A percentile compares a stretch with the other conserved stretches of the same genome.
phyloP scores from a whole-genome alignment of 2,888 invertebrate genomes.

The Cephus spinipes region DNA sequence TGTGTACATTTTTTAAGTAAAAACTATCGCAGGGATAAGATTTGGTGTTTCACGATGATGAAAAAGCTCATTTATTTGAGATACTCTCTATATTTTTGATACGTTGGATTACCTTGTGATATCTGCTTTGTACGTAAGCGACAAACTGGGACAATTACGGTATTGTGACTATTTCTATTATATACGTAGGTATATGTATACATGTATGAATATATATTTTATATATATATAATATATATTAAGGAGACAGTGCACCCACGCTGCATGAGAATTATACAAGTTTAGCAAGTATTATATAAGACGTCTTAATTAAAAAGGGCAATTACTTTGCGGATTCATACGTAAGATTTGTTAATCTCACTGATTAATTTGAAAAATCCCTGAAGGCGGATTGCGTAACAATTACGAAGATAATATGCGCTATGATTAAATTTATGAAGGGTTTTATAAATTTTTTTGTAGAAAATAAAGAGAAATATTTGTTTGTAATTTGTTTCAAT shows the following conservation, averaged over 20 bases:
- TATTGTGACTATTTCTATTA: neutral
- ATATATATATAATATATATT: conserved; percentile 13
- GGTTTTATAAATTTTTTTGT: neutral
- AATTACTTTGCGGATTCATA: too few species aligned
- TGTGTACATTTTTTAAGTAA: neutral
- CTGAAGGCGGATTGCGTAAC: neutral
- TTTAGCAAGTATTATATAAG: neutral
- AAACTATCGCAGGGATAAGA: neutral
- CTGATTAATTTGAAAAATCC: neutral
- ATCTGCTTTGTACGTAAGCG: neutral
- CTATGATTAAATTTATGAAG: neutral
- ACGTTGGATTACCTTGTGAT: neutral
- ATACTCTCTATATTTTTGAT: neutral
- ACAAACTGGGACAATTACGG: conserved; percentile 6
- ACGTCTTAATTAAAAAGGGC: neutral
- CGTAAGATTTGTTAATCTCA: neutral
- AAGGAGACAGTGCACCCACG: conserved; percentile 12
- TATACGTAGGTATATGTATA: conserved; percentile 8
- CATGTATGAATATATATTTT: conserved; percentile 1
- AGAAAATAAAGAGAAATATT: neutral
- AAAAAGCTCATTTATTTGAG: neutral
- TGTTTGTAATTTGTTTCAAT: neutral
- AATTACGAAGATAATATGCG: neutral
- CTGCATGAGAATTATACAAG: neutral
- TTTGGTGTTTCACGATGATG: neutral